Evolutionary conservation across 1,140 invertebrate species (phyloP), one percentile per base, ranked within the genome.

Genomic region (Papilio glaucus): DNA sequence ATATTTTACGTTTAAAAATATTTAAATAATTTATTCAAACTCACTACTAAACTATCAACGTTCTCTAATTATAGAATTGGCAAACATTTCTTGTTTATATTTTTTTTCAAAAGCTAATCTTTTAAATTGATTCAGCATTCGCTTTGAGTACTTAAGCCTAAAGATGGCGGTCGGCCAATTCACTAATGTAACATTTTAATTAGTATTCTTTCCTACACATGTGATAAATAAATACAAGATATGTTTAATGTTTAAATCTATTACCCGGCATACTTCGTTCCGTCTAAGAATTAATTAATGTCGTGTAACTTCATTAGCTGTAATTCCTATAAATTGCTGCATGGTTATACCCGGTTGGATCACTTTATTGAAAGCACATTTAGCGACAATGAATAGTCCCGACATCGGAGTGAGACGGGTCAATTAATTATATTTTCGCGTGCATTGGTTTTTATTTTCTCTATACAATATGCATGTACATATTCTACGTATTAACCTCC

Each of bases 131-230:
- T 13, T 33, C 29, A 33, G 6, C 29, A 33, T 33, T 65, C 62
- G 33, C n/a, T 15, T 65, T 26, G 9, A 15, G 37, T 65, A 65
- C 29, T 2, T 2, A 3, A 29, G 60, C 13, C 33, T 18, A 39
- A 65, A 39, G 37, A 65, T 65, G 62, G 62, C 62, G 33, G 33
- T 0, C 33, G 18, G 62, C 62, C 62, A 65, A 65, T 38, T 39
- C 39, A 39, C 62, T 65, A 65, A 65, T 39, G 61, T 63, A 12
- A 37, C 62, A 39, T 65, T 41, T 65, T 24, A 65, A 65, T 41
- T 62, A 38, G 33, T n/a, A 10, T 7, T 57, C 24, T 29, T 13
- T 13, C 29, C 2, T 3, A 33, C 29, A 39, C 15, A 65, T 21
- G 1, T 37, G n/a, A 10, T 39, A 62, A 37, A 8, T 62, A 63